Conservation (phyloP, 2,888 invertebrate species). For the Erebia aethiops region DNA sequence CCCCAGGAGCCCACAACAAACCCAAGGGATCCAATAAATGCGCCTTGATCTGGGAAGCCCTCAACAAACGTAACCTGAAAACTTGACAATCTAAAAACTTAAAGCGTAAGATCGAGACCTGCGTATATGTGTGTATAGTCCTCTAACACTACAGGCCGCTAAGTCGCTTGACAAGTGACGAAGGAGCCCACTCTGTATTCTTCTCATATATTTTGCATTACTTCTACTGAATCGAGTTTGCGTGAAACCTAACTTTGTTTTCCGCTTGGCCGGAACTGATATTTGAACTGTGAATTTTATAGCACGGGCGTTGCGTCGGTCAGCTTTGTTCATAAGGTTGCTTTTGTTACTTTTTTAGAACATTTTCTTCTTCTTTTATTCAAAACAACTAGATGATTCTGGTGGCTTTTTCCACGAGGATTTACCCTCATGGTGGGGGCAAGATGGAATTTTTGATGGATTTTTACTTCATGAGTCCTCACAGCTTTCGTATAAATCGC, state of each 20-base stretch:
- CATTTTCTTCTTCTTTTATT: too few species aligned
- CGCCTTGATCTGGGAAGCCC: too few species aligned
- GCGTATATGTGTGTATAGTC: slow-evolving; percentile 22
- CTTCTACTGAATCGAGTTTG: slow-evolving; percentile 20
- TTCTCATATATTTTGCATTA: slow-evolving; percentile 32
- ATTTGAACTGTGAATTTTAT: slow-evolving; percentile 12
- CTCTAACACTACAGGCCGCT: slow-evolving; percentile 13
- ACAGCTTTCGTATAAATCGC: too few species aligned
- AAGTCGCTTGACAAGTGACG: slow-evolving; percentile 39
- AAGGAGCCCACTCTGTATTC: slow-evolving; percentile 28
- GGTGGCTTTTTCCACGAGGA: too few species aligned
- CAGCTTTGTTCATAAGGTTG: neutral
- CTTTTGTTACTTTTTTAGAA: too few species aligned
- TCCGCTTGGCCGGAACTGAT: slow-evolving; percentile 8
- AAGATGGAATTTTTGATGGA: too few species aligned
- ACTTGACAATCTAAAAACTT: neutral
- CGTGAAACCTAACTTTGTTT: slow-evolving; percentile 15
- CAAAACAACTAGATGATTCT: too few species aligned
- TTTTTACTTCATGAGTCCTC: too few species aligned
- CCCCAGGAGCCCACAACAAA: too few species aligned
- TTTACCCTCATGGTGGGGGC: too few species aligned
- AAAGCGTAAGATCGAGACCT: neutral
- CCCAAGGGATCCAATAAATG: too few species aligned
- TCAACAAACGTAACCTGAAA: neutral
- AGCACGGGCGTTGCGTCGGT: neutral